These are phyloP conservation scores for Beris morrisii DNA, from an alignment of 2,888 invertebrate genomes.

Conservation along the genomic window DNA sequence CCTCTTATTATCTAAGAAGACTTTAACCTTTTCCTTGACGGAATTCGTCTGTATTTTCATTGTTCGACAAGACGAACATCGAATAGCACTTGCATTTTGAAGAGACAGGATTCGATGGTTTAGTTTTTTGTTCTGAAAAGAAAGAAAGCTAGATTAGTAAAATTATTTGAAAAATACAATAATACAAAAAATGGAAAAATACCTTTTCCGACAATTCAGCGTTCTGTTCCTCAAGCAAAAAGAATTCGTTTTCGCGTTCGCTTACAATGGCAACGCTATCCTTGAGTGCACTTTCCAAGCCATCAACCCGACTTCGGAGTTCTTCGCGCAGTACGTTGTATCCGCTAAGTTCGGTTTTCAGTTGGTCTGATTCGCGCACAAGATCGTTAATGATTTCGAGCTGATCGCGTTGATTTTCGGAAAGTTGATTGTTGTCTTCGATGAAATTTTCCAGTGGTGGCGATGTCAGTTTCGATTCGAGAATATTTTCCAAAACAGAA, in stretches of 20 bases:
- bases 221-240: slow-evolving; percentile 11
- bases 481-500: too few relatives aligned
- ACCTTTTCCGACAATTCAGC: slow-evolving; percentile 8
- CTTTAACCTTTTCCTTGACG: slow-evolving; percentile 22
- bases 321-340: too few relatives aligned
- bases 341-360: too few relatives aligned
- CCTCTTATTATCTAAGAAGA: slow-evolving; percentile 28
- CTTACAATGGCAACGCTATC: neutral
- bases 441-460: too few relatives aligned
- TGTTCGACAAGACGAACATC: slow-evolving; percentile 26
- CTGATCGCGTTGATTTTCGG: too few relatives aligned
- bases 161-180: neutral
- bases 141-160: neutral
- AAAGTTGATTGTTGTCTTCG: too few relatives aligned
- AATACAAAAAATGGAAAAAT: neutral
- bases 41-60: slow-evolving; percentile 20
- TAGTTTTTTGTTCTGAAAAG: neutral
- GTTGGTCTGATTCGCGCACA: too few relatives aligned
- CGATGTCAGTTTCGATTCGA: too few relatives aligned
- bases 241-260: slow-evolving; percentile 7
- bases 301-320: neutral
- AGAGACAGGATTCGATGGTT: slow-evolving; percentile 32
- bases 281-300: slow-evolving; percentile 4
- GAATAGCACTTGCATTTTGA: slow-evolving; percentile 31
- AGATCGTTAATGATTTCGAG: too few relatives aligned